These are phyloP conservation scores for Mythimna lalbum DNA, from an alignment of 2,888 invertebrate species.

Conservation along the genomic window DNA sequence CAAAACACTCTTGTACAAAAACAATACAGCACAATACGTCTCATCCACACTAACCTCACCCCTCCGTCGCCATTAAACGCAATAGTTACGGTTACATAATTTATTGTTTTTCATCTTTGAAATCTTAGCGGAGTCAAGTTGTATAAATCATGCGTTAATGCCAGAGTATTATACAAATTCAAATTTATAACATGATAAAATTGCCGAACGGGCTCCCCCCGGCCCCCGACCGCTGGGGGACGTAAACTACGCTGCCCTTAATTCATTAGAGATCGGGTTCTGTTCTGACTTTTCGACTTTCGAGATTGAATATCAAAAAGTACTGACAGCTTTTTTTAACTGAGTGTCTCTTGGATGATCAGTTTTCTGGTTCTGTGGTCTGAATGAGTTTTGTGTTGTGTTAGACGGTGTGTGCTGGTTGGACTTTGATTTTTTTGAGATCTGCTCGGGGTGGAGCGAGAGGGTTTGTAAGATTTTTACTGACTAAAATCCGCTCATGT, in stretches of 20 bases:
- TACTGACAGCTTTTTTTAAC: conserved; percentile 8
- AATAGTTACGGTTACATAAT: conserved; percentile 89
- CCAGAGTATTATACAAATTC: conserved; percentile 90
- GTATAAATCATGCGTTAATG: conserved; percentile 91
- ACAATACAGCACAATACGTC: conserved; percentile 35
- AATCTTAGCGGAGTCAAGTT: conserved; percentile 90
- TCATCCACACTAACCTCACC: conserved; percentile 70
- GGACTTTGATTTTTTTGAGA: neutral
- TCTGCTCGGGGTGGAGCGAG: neutral
- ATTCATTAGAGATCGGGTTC: conserved; percentile 81
- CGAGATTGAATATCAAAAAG: conserved; percentile 51
- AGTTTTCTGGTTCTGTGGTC: neutral
- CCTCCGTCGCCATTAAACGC: conserved; percentile 82
- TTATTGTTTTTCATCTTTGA: conserved; percentile 91
- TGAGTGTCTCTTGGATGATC: neutral
- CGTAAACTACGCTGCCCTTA: conserved; percentile 82
- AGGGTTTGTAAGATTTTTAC: no score
- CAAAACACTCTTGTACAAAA: neutral
- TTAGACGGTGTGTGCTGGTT: neutral
- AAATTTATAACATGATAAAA: conserved; percentile 91
- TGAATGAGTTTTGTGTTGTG: neutral
- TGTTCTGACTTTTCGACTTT: conserved; percentile 57
- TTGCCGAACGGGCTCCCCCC: conserved; percentile 86
- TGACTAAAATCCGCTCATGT: no score
- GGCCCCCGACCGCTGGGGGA: conserved; percentile 71